Base-by-base conservation (phyloP, 2,113 vertebrate genomes). In the Hemichromis elongatus region DNA sequence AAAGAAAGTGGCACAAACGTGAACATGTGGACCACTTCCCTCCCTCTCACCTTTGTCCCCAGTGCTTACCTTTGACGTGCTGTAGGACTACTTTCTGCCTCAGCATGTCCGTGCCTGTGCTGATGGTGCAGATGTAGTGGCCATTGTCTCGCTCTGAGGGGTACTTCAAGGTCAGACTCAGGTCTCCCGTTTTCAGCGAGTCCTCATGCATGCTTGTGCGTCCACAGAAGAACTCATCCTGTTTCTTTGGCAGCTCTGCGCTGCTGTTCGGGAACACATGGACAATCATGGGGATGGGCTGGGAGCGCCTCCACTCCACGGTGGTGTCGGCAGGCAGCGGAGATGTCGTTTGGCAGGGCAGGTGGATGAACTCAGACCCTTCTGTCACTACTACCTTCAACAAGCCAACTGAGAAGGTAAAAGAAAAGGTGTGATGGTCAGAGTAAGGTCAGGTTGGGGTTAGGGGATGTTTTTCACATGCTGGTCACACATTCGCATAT, bases 21-120 rank as follows among this genome's bases (percentile, higher is more conserved):
- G 14, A 47, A 14, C 8, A 9, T 0, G 14, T 73, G 66, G 18
- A 73, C 40, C 2, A 5, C n/a, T 2, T 11, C 68, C 24, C 24
- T 0, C 14, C 6, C 68, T 19, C 42, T 2, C 68, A 73, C 24
- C 68, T 9, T 14, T 0, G 16, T 28, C 40, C 13, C 42, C 68
- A 3, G 1, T 24, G 7, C 68, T 73, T 24, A 73, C 42, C 18
- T 50, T 30, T 73, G 68, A 73, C 4, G 24, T 73, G 24, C 42
- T 5, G 24, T 42, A 73, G 68, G 16, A 18, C 16, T 73, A 30
- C 42, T 73, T 47, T 50, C 68, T 73, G 24, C 68, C 24, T 47
- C 68, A 73, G 68, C 68, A 1, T 0, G 42, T 73, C 68, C 16
- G 24, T 50, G 24, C 16, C 68, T 16, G 40, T 19, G 42, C 3